These are phyloP conservation scores for Hippocampus mohnikei DNA, from an alignment of 2,113 vertebrate species.

Conservation along the genomic window DNA sequence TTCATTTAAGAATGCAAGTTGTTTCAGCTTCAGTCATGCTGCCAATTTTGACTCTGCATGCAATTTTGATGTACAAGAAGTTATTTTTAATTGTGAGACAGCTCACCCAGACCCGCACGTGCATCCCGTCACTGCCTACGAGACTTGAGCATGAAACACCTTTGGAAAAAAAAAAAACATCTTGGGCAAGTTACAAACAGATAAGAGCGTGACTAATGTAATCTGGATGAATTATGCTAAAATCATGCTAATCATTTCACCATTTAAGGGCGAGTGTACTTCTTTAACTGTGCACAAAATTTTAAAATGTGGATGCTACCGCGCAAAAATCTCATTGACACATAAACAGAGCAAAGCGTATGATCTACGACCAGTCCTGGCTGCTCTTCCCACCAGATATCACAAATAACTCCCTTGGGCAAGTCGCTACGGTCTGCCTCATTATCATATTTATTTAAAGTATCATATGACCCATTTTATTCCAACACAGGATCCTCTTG, in stretches of 20 bases:
- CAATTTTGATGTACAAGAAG: not conserved
- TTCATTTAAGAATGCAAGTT: too few relatives aligned
- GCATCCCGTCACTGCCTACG: not conserved
- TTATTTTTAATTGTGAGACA: not conserved
- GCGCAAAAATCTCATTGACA: not conserved
- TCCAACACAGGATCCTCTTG: slow-evolving; percentile 55
- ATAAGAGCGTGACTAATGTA: slow-evolving; percentile 1
- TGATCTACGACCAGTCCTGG: slow-evolving; percentile 33
- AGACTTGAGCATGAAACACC: not conserved
- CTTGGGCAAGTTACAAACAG: not conserved
- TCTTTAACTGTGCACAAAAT: not conserved
- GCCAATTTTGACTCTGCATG: not conserved
- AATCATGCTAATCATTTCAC: not conserved
- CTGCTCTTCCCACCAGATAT: slow-evolving; percentile 39
- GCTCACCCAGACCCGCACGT: not conserved
- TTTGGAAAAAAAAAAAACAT: not conserved
- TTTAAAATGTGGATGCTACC: too few relatives aligned
- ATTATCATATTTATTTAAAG: slow-evolving; percentile 80
- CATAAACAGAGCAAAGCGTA: not conserved
- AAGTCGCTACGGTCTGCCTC: slow-evolving; percentile 55
- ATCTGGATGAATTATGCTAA: not conserved
- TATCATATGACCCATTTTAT: slow-evolving; percentile 72
- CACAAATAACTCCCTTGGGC: slow-evolving; percentile 61
- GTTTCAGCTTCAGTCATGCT: too few relatives aligned
- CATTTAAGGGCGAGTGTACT: not conserved